phyloP scores from a whole-genome alignment of 2,888 invertebrate species.

The Lycocerus yunnanus region DNA sequence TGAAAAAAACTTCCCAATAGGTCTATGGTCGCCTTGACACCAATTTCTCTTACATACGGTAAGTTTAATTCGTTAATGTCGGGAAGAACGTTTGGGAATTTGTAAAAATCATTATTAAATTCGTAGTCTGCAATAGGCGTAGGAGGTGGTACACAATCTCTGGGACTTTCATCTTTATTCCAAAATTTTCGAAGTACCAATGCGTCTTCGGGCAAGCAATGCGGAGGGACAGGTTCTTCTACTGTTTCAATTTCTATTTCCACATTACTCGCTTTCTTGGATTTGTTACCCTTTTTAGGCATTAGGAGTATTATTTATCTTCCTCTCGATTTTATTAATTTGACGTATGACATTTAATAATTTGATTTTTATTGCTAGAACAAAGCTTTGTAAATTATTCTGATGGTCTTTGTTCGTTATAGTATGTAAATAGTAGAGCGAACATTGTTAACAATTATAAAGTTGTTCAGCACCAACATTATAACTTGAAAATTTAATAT shows the following conservation, averaged over 20 bases:
- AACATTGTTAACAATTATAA: not conserved
- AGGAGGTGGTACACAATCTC: slow-evolving; percentile 39
- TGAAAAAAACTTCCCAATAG: slow-evolving; percentile 43
- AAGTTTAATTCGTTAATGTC: slow-evolving; percentile 38
- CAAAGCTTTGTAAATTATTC: not conserved
- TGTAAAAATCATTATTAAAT: slow-evolving; percentile 14
- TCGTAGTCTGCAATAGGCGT: slow-evolving; percentile 39
- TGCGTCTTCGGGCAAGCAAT: slow-evolving; percentile 9
- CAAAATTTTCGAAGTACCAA: not conserved
- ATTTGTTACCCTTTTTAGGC: not conserved
- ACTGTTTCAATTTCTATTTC: not conserved
- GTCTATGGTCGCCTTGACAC: slow-evolving; percentile 46
- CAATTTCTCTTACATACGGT: slow-evolving; percentile 47
- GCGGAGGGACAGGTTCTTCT: not conserved
- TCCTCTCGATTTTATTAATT: not conserved
- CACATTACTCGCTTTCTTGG: not conserved
- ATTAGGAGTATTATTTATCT: not conserved
- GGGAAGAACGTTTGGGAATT: slow-evolving; percentile 36
- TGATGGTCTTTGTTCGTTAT: not conserved
- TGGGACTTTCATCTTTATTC: not conserved
- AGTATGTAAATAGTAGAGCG: too few relatives aligned
- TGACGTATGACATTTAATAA: not conserved
- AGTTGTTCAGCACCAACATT: not conserved
- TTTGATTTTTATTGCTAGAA: not conserved
- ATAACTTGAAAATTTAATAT: not conserved